These are phyloP conservation scores for Clarias fuscus DNA, from an alignment of 2,797 vertebrate genomes.

Conservation along the genomic window DNA sequence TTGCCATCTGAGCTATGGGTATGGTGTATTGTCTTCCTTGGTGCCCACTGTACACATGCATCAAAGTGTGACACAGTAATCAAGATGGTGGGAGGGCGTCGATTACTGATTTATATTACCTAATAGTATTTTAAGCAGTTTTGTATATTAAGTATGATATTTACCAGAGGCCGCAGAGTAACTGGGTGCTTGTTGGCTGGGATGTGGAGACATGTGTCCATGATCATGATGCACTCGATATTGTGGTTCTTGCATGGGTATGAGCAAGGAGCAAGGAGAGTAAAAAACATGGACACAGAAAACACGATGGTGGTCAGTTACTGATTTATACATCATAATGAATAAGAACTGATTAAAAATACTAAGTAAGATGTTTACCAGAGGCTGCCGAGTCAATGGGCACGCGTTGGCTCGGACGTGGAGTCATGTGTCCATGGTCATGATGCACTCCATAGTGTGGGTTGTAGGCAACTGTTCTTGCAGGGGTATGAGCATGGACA, in stretches of 20 bases:
- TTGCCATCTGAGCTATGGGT: not conserved
- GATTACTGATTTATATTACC: not conserved
- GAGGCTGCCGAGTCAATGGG: not conserved
- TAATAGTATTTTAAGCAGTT: not conserved
- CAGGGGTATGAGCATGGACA: not conserved
- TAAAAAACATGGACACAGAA: not conserved
- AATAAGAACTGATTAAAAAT: too few species aligned
- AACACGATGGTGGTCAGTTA: not conserved
- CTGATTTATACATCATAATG: not conserved
- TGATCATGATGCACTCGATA: not conserved
- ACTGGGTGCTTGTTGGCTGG: not conserved
- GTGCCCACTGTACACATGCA: not conserved
- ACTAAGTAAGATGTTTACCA: too few species aligned
- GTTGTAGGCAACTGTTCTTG: not conserved
- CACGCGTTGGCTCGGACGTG: not conserved
- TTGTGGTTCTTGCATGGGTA: not conserved
- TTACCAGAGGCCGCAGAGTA: not conserved
- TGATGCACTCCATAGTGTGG: not conserved
- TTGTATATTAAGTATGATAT: not conserved
- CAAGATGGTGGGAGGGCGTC: not conserved
- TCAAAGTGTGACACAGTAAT: not conserved
- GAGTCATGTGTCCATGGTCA: not conserved
- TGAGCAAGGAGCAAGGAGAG: not conserved
- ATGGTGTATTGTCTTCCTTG: not conserved
- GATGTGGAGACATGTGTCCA: not conserved